These are phyloP conservation scores for Matsumurasca onukii DNA, from an alignment of 1,140 invertebrate genomes.

Conservation along the genomic window DNA sequence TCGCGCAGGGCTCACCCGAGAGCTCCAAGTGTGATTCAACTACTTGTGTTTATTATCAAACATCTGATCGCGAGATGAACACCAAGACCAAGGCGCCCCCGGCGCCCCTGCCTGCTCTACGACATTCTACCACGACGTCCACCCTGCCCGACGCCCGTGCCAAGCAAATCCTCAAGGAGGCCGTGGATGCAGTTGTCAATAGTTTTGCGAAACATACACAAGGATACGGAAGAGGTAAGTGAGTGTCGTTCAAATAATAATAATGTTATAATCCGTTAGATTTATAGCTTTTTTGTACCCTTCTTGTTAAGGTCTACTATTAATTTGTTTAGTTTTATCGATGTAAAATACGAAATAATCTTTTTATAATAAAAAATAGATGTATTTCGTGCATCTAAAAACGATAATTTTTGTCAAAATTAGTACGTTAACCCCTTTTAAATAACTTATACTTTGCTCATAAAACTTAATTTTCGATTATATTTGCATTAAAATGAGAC, in stretches of 20 bases:
- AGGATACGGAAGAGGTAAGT: slow-evolving; percentile 71
- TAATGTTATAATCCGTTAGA: too few species aligned
- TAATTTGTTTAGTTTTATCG: too few species aligned
- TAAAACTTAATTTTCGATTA: too few species aligned
- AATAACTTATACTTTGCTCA: too few species aligned
- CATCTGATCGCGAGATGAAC: slow-evolving; percentile 35
- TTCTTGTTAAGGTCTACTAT: too few species aligned
- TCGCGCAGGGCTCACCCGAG: slow-evolving; percentile 27
- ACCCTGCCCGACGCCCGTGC: slow-evolving; percentile 60
- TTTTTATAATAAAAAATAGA: too few species aligned
- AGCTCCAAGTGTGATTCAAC: slow-evolving; percentile 29
- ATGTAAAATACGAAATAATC: too few species aligned
- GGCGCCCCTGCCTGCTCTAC: slow-evolving; percentile 32
- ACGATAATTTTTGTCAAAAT: too few species aligned
- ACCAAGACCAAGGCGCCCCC: slow-evolving; percentile 38
- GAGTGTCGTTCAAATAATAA: not conserved
- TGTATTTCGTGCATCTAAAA: too few species aligned
- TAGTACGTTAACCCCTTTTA: too few species aligned
- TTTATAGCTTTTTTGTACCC: too few species aligned
- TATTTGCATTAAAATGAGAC: too few species aligned
- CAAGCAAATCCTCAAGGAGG: slow-evolving; percentile 72
- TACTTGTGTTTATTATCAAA: slow-evolving; percentile 14
- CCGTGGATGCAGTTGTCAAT: slow-evolving; percentile 75
- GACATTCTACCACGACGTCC: slow-evolving; percentile 40
- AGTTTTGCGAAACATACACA: slow-evolving; percentile 77